Conservation (phyloP, 2,113 vertebrate genomes). For the Lagopus leucura region DNA sequence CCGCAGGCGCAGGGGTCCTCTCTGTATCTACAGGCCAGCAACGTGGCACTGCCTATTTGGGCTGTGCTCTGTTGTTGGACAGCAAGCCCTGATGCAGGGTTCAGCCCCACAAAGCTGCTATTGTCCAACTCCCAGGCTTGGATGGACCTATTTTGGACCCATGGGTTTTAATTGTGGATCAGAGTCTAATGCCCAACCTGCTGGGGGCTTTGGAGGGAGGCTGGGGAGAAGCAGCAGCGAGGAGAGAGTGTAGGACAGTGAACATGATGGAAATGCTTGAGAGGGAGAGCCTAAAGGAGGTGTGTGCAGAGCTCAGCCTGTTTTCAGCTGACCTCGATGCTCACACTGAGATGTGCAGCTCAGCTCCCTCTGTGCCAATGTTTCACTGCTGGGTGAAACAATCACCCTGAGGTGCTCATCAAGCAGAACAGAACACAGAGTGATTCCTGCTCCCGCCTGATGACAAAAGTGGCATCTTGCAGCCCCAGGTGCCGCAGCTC, state of each 20-base stretch:
- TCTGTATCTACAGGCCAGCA: not conserved
- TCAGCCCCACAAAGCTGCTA: not conserved
- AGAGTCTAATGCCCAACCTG: not conserved
- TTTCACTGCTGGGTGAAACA: not conserved
- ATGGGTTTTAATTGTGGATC: not conserved
- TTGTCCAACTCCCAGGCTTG: not conserved
- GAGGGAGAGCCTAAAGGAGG: not conserved
- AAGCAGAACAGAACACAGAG: not conserved
- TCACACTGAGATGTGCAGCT: not conserved
- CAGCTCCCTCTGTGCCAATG: not conserved
- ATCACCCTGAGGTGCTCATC: not conserved
- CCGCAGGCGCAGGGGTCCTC: not conserved
- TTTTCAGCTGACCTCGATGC: not conserved
- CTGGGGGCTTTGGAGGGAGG: not conserved
- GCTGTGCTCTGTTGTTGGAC: not conserved
- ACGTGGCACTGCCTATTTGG: not conserved
- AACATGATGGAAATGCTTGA: not conserved
- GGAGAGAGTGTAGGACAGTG: not conserved
- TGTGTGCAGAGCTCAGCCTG: accelerated
- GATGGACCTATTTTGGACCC: not conserved
- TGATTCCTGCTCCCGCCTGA: not conserved
- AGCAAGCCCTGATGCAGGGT: not conserved
- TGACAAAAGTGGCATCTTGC: not conserved
- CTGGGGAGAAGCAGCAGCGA: not conserved
- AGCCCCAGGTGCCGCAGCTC: too few relatives aligned